Conservation (phyloP, 2,888 invertebrate genomes). For the Tipula vernalis region DNA sequence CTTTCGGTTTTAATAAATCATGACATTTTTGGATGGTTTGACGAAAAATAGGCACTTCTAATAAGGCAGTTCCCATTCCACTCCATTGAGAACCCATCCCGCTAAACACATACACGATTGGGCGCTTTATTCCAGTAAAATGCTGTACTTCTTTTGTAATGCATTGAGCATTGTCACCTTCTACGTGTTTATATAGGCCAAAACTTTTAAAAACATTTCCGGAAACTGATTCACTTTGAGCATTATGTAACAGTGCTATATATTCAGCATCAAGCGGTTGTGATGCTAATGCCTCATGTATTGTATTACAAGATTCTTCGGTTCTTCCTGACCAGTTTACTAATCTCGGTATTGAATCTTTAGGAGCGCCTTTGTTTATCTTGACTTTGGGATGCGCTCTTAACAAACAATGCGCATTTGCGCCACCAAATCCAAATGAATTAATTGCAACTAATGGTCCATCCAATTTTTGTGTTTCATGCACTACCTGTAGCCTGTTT, state of each 20-base stretch:
- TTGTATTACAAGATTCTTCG: conserved; percentile 53
- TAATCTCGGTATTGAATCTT: conserved; percentile 31
- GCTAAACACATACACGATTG: conserved; percentile 73
- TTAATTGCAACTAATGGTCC: conserved; percentile 42
- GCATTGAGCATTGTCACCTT: conserved; percentile 23
- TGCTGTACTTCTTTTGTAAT: conserved; percentile 46
- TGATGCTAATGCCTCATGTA: conserved; percentile 39
- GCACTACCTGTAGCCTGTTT: conserved; percentile 56
- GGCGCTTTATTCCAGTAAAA: conserved; percentile 48
- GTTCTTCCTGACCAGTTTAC: conserved; percentile 31
- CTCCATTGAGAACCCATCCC: too few species aligned
- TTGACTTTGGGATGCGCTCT: conserved; percentile 25
- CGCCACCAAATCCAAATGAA: conserved; percentile 76
- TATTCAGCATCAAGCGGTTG: conserved; percentile 46
- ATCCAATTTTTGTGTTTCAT: conserved; percentile 53
- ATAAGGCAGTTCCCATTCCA: too few species aligned
- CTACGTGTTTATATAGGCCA: conserved; percentile 37
- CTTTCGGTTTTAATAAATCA: too few species aligned
- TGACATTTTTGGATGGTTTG: too few species aligned
- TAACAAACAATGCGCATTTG: conserved; percentile 46
- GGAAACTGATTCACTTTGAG: conserved; percentile 43
- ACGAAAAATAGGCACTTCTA: too few species aligned
- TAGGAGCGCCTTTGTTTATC: conserved; percentile 45
- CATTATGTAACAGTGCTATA: conserved; percentile 44
- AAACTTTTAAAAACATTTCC: conserved; percentile 69